These are phyloP conservation scores for Mantis religiosa DNA, from an alignment of 2,888 invertebrate species.

Conservation along the genomic window DNA sequence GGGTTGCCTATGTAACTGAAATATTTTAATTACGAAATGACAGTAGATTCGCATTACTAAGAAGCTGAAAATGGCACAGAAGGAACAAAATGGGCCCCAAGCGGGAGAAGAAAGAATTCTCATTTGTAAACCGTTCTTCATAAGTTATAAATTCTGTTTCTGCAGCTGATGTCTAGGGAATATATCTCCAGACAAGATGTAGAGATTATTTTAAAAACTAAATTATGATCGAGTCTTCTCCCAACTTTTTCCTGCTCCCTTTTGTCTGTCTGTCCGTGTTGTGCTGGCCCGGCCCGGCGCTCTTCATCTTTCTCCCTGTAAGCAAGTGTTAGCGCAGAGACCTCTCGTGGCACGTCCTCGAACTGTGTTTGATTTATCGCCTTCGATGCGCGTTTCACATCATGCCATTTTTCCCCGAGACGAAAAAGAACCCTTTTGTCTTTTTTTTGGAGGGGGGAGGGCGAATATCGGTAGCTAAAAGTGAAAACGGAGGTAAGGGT, in stretches of 20 bases:
- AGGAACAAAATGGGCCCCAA: not conserved
- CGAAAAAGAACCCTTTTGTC: not conserved
- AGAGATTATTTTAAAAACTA: conserved; percentile 4
- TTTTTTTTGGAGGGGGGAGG: not conserved
- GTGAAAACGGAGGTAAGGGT: not conserved
- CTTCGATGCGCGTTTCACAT: not conserved
- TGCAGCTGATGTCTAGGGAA: not conserved
- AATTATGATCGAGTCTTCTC: not conserved
- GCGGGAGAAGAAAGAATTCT: not conserved
- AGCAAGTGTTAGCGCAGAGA: not conserved
- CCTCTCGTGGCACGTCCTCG: not conserved
- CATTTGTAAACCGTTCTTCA: not conserved
- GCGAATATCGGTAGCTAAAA: not conserved
- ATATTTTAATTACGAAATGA: not conserved
- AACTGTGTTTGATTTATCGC: not conserved
- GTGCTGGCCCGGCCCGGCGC: not conserved
- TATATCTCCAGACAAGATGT: not conserved
- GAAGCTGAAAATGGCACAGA: not conserved
- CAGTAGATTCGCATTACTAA: not conserved
- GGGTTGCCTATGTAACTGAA: too few relatives aligned
- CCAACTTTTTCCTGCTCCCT: not conserved
- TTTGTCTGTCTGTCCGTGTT: not conserved
- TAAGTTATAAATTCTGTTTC: not conserved
- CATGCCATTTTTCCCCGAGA: not conserved
- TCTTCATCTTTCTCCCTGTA: not conserved